A percentile compares a stretch with the other conserved stretches of the same genome.
These are phyloP conservation scores for Melanostigma gelatinosum DNA, from an alignment of 2,113 vertebrate species.

Conservation along the genomic window DNA sequence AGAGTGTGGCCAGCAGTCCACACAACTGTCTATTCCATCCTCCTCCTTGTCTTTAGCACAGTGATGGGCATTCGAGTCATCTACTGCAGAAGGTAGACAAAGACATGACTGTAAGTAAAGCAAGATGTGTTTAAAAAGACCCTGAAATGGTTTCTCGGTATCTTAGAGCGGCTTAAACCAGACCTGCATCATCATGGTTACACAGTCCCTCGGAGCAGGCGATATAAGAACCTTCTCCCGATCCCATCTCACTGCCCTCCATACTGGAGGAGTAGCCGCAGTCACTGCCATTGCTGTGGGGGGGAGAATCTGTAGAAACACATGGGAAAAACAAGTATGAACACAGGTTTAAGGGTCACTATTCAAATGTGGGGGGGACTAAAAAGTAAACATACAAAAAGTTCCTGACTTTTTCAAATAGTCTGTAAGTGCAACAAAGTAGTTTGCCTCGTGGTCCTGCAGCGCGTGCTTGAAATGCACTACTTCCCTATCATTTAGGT, in stretches of 20 bases:
- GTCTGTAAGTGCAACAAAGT: background rate
- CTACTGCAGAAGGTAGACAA: slow-evolving; percentile 77
- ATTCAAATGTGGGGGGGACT: background rate
- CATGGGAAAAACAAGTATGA: background rate
- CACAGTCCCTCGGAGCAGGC: slow-evolving; percentile 97
- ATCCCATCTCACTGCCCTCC: slow-evolving; percentile 94
- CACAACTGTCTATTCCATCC: slow-evolving; percentile 91
- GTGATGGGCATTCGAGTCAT: slow-evolving; percentile 86
- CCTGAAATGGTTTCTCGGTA: background rate
- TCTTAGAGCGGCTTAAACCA: slow-evolving; percentile 39
- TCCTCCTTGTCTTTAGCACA: slow-evolving; percentile 93
- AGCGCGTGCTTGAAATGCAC: background rate
- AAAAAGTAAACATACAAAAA: background rate
- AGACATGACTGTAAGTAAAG: background rate
- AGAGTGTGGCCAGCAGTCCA: slow-evolving; percentile 93
- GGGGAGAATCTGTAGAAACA: slow-evolving; percentile 84
- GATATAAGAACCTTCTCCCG: slow-evolving; percentile 93
- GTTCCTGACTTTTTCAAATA: background rate
- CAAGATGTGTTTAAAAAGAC: background rate
- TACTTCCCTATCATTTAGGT: background rate
- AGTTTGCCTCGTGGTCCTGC: background rate
- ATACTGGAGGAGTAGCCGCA: slow-evolving; percentile 97
- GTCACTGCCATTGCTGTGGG: slow-evolving; percentile 92
- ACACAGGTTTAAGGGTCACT: background rate
- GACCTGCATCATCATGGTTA: slow-evolving; percentile 95